Percentiles rank a stretch among this genome's conserved stretches.
Conservation (phyloP, 2,797 vertebrate genomes). For the Chloroceryle amazona region DNA sequence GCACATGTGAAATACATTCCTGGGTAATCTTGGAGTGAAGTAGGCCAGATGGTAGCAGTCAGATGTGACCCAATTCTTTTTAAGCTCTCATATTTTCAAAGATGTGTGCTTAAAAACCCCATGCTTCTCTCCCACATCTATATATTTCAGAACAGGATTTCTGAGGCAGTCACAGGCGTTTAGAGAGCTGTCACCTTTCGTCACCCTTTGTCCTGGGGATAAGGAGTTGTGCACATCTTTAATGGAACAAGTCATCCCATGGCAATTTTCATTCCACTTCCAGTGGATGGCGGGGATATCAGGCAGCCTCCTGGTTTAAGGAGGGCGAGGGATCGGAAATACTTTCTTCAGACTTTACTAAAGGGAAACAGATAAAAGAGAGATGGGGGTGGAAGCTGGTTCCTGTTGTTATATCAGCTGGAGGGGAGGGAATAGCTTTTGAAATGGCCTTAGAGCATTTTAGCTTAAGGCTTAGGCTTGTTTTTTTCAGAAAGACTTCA, state of each 20-base stretch:
- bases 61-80: constrained; percentile 74
- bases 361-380: constrained; percentile 45
- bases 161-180: background rate
- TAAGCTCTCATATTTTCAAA: constrained; percentile 63
- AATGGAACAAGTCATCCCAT: background rate
- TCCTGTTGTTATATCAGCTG: constrained; percentile 30
- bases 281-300: background rate
- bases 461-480: background rate
- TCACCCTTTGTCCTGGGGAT: background rate
- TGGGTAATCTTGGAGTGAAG: constrained; percentile 71
- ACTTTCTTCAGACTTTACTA: constrained; percentile 13
- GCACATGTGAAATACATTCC: constrained; percentile 77
- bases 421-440: background rate
- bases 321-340: background rate
- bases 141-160: background rate
- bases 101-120: background rate
- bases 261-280: background rate
- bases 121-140: background rate
- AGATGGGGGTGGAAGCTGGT: background rate
- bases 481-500: background rate
- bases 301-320: background rate
- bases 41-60: constrained; percentile 79
- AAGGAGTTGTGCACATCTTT: background rate
- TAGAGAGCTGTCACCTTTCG: background rate
- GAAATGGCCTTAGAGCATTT: background rate